These are phyloP conservation scores for Macquaria australasica DNA, from an alignment of 2,113 vertebrate genomes.

Conservation along the genomic window DNA sequence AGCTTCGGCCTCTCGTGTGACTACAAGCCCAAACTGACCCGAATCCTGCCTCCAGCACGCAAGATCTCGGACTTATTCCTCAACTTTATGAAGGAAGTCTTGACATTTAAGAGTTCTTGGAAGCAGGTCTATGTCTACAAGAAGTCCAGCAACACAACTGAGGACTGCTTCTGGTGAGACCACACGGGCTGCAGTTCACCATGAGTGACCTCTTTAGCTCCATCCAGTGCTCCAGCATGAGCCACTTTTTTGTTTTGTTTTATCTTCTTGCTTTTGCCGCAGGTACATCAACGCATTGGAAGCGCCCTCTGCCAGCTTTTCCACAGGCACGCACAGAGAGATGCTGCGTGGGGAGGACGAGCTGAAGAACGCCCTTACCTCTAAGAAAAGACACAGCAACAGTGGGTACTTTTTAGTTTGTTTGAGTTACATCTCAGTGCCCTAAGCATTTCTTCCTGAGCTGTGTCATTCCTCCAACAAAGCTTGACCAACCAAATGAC, in stretches of 20 bases:
- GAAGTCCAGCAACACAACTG: constrained; percentile 73
- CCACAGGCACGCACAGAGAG: constrained; percentile 69
- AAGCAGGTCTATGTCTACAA: constrained; percentile 89
- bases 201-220: not conserved
- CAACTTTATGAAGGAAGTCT: constrained; percentile 80
- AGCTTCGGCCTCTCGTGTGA: constrained; percentile 97
- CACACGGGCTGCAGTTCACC: not conserved
- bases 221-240: not conserved
- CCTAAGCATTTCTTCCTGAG: not conserved
- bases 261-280: not conserved
- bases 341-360: constrained; percentile 80
- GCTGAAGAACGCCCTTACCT: constrained; percentile 58
- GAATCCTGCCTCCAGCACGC: constrained; percentile 93
- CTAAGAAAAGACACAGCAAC: constrained; percentile 87
- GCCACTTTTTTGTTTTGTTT: not conserved
- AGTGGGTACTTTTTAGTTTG: constrained; percentile 81
- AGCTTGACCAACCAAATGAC: not conserved
- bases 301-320: constrained; percentile 87
- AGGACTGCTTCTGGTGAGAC: constrained; percentile 94
- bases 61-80: constrained; percentile 89
- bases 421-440: not conserved
- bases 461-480: not conserved
- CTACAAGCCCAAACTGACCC: constrained; percentile 90
- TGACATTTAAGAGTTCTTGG: constrained; percentile 87
- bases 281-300: constrained; percentile 97